Base-by-base conservation (phyloP, 2,113 vertebrate species). In the Neodontobutis hainanensis region DNA sequence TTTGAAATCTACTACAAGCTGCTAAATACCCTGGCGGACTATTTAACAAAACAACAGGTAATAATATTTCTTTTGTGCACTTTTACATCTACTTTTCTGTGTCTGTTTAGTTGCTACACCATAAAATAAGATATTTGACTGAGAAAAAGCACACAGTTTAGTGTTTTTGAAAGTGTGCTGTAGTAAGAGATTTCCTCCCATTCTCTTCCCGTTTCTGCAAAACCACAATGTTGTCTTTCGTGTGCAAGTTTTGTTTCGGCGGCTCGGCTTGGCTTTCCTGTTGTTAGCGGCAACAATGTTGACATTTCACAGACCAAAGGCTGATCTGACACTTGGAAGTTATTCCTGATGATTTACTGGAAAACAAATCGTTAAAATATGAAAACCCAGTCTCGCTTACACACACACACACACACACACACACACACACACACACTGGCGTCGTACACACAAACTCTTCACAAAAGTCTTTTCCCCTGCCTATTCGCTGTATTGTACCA, bases 1-100 rank as follows among this genome's bases (percentile, higher is more conserved):
- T 99, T 98, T 89, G 97, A 99, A 69, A 95, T 98, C 2, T 99
- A 96, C 92, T 99, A 99, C 91, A 99, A 98, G 90, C 93, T 98
- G 85, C 92, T 98, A 57, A 99, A 99, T 74, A 98, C 96, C 5
- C 89, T 99, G 86, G 95, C 96, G 87, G 97, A 99, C 91, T 98
- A 98, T 90, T 92, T 98, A 85, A 88, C 85, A 68, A 99, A 98
- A 93, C 94, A 95, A 74, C 94, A 98, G 96, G 97, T 98, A 94
- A 93, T 79, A 12, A 11, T 27, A 10, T 38, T 3, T 38, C 52
- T 51, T 14, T 27, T 1, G 10, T 6, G 10, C 11, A 32, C 8
- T 8, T 14, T 45, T 11, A 55, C 35, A 53, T 51, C 40, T 8
- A 36, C 1, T n/a, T 16, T 45, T 44, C 35, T 50, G 35, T 45